Evolutionary conservation across 2,113 vertebrate genomes (phyloP).

Genomic region (Hemiscyllium ocellatum): DNA sequence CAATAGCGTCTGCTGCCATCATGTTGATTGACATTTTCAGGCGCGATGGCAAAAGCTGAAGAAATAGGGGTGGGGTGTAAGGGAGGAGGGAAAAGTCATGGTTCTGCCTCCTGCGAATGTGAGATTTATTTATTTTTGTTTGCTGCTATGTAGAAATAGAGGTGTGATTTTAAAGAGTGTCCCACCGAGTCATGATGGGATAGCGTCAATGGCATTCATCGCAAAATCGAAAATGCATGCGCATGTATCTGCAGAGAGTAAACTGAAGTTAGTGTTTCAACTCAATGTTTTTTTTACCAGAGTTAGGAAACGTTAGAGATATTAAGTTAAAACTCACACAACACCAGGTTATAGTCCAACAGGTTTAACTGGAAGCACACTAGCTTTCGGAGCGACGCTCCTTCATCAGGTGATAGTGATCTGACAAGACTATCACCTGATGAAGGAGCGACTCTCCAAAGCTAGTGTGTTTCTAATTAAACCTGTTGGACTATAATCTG

Average conservation of each 20-base stretch:
- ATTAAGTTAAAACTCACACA: too few relatives aligned
- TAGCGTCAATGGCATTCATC: neutral
- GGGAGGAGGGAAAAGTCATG: neutral
- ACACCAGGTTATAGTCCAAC: too few relatives aligned
- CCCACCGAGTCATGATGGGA: too few relatives aligned
- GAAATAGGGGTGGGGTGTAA: neutral
- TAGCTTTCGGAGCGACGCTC: too few relatives aligned
- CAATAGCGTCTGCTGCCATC: neutral
- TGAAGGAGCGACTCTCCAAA: too few relatives aligned
- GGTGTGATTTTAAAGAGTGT: neutral
- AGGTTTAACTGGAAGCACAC: too few relatives aligned
- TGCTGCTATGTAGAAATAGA: neutral
- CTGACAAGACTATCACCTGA: too few relatives aligned
- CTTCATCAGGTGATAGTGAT: too few relatives aligned
- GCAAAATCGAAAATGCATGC: neutral
- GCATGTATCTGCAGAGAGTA: neutral
- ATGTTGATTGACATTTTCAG: neutral
- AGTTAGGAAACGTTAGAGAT: too few relatives aligned
- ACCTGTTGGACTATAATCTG: too few relatives aligned
- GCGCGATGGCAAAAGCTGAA: neutral
- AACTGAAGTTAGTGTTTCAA: neutral
- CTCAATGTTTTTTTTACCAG: too few relatives aligned
- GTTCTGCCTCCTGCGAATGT: neutral
- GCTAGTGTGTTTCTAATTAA: too few relatives aligned
- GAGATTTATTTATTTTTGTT: constrained; percentile 7